These are phyloP conservation scores for Hemibagrus guttatus DNA, from an alignment of 2,797 vertebrate species.

Conservation along the genomic window DNA sequence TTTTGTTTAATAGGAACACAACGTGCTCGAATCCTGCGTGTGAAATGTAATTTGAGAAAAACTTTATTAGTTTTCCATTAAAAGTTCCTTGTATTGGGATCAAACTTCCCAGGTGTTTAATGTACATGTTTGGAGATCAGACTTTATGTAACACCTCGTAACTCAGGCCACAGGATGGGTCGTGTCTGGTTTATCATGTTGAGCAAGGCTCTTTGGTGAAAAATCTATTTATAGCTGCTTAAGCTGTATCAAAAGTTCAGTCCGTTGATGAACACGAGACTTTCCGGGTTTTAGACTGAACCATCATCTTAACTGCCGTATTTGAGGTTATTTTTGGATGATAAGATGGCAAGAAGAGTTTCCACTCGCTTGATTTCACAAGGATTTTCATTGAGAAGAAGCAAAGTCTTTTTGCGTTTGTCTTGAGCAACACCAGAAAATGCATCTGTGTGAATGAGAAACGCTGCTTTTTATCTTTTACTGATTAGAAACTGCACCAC, in stretches of 20 bases:
- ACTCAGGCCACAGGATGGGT: not conserved
- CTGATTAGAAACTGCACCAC: not conserved
- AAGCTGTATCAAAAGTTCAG: not conserved
- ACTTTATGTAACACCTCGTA: not conserved
- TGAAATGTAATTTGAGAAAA: not conserved
- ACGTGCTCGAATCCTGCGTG: not conserved
- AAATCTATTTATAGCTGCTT: not conserved
- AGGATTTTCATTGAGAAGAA: not conserved
- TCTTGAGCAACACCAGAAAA: not conserved
- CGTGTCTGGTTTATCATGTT: slow-evolving; percentile 7
- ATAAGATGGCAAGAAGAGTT: not conserved
- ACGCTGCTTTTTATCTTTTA: not conserved
- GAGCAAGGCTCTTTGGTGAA: not conserved
- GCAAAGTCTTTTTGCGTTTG: not conserved
- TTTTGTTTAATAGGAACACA: not conserved
- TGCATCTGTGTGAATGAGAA: not conserved
- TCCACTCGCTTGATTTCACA: not conserved
- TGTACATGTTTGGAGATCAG: not conserved
- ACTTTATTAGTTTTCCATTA: not conserved
- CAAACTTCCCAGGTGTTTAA: not conserved
- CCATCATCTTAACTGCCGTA: not conserved
- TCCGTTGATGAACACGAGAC: not conserved
- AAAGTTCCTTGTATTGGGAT: not conserved
- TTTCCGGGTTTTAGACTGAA: not conserved
- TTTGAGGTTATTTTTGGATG: not conserved